Conservation (phyloP, 2,113 vertebrate species). For the Vulpes ferrilata region DNA sequence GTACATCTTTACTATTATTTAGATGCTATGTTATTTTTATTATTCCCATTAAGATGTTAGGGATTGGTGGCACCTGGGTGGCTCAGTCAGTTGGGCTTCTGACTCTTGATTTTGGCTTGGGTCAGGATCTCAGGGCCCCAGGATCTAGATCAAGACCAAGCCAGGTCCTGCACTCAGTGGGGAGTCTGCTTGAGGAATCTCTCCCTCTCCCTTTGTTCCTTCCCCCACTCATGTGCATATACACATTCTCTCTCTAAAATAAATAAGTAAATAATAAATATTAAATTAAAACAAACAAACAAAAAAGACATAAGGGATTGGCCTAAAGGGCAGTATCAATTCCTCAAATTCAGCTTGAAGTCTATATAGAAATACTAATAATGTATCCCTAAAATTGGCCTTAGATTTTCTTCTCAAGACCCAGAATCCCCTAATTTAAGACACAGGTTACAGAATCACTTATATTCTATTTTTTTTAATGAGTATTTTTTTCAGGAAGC, state of each 20-base stretch:
- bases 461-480: conserved; percentile 33
- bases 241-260: neutral
- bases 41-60: conserved; percentile 27
- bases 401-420: conserved; percentile 13
- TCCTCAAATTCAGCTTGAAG: conserved; percentile 19
- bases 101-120: neutral
- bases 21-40: neutral
- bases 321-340: neutral
- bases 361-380: neutral
- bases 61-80: neutral
- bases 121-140: neutral
- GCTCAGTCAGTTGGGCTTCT: neutral
- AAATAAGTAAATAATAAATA: neutral
- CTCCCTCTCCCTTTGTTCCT: neutral
- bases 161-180: neutral
- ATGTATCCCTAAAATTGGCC: neutral
- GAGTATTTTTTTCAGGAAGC: conserved; percentile 54
- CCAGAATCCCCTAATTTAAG: conserved; percentile 18
- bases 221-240: neutral
- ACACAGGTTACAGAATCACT: neutral
- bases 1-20: neutral
- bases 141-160: neutral
- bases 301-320: neutral
- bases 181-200: neutral
- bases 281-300: neutral